Percentiles rank a stretch among this genome's conserved stretches.
Evolutionary conservation across 1,140 invertebrate species (phyloP).

Genomic region (Zaprionus davidi): DNA sequence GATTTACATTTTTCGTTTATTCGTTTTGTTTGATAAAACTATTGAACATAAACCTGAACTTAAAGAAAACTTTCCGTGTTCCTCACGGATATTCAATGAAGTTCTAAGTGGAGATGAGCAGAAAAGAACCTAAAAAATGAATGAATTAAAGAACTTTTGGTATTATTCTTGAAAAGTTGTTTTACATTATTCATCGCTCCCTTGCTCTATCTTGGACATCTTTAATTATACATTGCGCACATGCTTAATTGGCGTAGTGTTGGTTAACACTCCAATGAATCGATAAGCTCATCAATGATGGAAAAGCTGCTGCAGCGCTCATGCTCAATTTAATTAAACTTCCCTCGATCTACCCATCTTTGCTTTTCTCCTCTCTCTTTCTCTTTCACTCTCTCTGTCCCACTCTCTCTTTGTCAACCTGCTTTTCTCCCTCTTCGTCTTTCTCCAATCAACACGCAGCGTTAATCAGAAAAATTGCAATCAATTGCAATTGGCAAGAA

Average conservation of each 20-base stretch:
- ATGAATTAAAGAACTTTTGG: too few species aligned
- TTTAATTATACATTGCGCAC: conserved; percentile 32
- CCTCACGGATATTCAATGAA: too few species aligned
- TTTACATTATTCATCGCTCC: too few species aligned
- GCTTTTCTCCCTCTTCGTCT: background rate
- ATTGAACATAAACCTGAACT: too few species aligned
- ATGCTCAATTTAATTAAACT: conserved; percentile 72
- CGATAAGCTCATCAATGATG: conserved; percentile 73
- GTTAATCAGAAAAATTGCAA: conserved; percentile 77
- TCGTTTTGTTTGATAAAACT: background rate
- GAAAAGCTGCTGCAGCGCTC: conserved; percentile 63
- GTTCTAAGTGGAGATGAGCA: too few species aligned
- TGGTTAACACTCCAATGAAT: conserved; percentile 81
- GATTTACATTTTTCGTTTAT: background rate
- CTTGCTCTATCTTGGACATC: background rate
- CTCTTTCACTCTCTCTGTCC: background rate
- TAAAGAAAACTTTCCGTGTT: too few species aligned
- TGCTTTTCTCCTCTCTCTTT: background rate
- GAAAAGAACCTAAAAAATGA: too few species aligned
- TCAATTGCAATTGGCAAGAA: conserved; percentile 72
- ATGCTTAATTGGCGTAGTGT: conserved; percentile 58
- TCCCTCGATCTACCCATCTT: background rate
- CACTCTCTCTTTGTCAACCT: background rate
- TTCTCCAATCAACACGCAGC: conserved; percentile 7
- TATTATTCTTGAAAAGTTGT: too few species aligned